These are phyloP conservation scores for Nematopogon swammerdamellus DNA, from an alignment of 2,888 invertebrate genomes.

Conservation along the genomic window DNA sequence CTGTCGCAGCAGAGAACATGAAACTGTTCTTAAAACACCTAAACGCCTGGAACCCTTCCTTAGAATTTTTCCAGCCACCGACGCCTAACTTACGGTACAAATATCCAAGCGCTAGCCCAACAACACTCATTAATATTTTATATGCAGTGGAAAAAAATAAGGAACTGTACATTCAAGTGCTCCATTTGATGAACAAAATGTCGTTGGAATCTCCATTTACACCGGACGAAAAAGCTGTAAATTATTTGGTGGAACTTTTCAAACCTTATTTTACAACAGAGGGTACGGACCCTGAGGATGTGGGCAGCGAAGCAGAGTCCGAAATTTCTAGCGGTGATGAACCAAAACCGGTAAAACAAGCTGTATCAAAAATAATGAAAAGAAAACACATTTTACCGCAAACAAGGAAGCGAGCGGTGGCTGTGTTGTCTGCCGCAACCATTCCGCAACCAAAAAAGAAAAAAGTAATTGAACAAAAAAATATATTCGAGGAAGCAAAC, in stretches of 20 bases:
- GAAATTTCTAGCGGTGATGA: constrained; percentile 41
- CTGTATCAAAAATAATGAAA: constrained; percentile 23
- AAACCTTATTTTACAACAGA: constrained; percentile 19
- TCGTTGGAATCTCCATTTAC: constrained; percentile 82
- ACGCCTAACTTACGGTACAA: constrained; percentile 72
- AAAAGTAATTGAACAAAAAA: constrained; percentile 23
- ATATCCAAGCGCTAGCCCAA: constrained; percentile 74
- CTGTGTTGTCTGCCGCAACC: constrained; percentile 21
- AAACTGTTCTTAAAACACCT: constrained; percentile 46
- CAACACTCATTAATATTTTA: constrained; percentile 74
- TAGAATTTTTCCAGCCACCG: constrained; percentile 72
- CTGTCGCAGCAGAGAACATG: constrained; percentile 42
- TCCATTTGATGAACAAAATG: constrained; percentile 96
- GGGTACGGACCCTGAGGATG: neutral
- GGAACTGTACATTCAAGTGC: constrained; percentile 77
- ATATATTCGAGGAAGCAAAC: constrained; percentile 37
- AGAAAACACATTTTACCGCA: constrained; percentile 35
- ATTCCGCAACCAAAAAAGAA: constrained; percentile 30
- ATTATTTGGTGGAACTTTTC: constrained; percentile 34
- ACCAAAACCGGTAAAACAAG: constrained; percentile 18
- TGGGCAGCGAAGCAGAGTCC: constrained; percentile 34
- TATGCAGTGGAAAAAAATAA: constrained; percentile 71
- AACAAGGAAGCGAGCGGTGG: constrained; percentile 27
- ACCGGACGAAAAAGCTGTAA: constrained; percentile 28
- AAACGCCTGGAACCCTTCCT: constrained; percentile 46